Evolutionary conservation across 2,113 vertebrate species (phyloP).

Genomic region (Girardinichthys multiradiatus): DNA sequence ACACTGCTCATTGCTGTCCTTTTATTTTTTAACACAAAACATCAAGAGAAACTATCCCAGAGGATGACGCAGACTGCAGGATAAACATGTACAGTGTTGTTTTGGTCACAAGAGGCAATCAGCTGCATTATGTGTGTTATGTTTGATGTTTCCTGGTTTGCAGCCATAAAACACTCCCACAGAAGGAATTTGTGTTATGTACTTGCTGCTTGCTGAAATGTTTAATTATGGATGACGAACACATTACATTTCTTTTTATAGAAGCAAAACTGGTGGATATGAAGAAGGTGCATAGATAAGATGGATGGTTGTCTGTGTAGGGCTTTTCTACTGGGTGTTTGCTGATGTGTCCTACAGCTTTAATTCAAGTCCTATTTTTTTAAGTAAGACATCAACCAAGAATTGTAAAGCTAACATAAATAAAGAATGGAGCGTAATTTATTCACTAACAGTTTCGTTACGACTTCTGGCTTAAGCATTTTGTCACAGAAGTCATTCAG

Average conservation of each 20-base stretch:
- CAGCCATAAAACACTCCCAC: neutral
- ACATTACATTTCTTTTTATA: neutral
- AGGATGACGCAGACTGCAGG: conserved; percentile 1
- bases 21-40: neutral
- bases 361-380: conserved; percentile 18
- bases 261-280: conserved; percentile 11
- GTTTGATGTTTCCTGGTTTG: conserved; percentile 16
- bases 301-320: conserved; percentile 10
- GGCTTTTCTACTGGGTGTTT: neutral
- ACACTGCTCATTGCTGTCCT: neutral
- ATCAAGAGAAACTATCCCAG: conserved; percentile 5
- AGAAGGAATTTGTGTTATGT: neutral
- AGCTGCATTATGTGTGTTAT: neutral
- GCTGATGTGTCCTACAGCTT: neutral
- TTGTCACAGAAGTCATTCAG: conserved; percentile 62
- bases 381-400: conserved; percentile 4
- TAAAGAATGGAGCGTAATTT: conserved; percentile 27
- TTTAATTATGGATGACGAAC: conserved; percentile 41
- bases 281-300: neutral
- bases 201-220: conserved; percentile 11
- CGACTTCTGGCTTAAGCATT: conserved; percentile 42
- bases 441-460: conserved; percentile 43
- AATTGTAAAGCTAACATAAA: neutral
- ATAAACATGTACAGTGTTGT: neutral
- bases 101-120: neutral